Evolutionary conservation across 2,888 invertebrate genomes (phyloP).

Genomic region (Pristionchus arcanus): DNA sequence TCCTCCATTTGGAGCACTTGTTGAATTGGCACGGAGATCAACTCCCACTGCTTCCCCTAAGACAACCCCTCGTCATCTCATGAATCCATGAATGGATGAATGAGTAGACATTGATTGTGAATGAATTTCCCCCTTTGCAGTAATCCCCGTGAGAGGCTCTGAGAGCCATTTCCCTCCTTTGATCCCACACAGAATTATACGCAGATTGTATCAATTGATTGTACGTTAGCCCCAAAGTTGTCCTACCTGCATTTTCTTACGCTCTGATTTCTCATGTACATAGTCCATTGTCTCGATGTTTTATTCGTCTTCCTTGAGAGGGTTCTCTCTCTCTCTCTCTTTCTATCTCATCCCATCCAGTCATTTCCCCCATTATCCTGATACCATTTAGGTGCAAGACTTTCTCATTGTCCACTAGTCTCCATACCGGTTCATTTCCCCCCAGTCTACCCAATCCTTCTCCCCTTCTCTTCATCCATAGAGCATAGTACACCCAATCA

Average conservation of each 20-base stretch:
- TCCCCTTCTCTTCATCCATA: not conserved
- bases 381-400: constrained; percentile 31
- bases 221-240: not conserved
- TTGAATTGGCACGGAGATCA: not conserved
- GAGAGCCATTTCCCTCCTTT: constrained; percentile 3
- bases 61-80: not conserved
- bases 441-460: not conserved
- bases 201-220: constrained; percentile 7
- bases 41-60: constrained; percentile 33
- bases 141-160: constrained; percentile 29
- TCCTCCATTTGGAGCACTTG: not conserved
- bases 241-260: not conserved
- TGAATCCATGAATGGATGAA: not conserved
- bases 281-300: not conserved
- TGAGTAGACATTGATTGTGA: not conserved
- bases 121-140: not conserved
- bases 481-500: constrained; percentile 34
- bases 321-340: not conserved
- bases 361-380: not conserved
- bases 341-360: constrained; percentile 1
- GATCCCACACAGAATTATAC: not conserved
- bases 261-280: constrained; percentile 33
- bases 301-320: not conserved
- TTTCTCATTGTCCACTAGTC: not conserved
- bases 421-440: constrained; percentile 15